Percentiles rank a stretch among this genome's conserved stretches.
Evolutionary conservation across 2,797 vertebrate species (phyloP).

Genomic region (Pseudomugil tenellus): DNA sequence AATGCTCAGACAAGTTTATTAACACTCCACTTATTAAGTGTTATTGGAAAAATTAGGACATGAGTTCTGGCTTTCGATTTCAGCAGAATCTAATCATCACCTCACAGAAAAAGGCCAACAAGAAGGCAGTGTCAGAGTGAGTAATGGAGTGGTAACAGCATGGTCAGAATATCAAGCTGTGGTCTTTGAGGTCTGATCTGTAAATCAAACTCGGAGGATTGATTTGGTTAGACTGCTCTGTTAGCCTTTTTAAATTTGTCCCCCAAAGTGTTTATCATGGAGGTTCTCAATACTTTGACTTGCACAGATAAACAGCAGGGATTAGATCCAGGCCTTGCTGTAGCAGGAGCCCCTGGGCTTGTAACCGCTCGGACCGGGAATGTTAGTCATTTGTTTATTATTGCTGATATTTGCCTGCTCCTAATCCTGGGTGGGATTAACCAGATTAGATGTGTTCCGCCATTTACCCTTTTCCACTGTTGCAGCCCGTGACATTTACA

Average conservation of each 20-base stretch:
- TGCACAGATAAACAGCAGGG: constrained; percentile 76
- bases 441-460: constrained; percentile 57
- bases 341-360: constrained; percentile 59
- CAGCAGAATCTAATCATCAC: constrained; percentile 21
- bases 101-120: constrained; percentile 16
- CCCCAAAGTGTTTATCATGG: constrained; percentile 64
- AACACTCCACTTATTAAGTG: neutral
- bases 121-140: constrained; percentile 29
- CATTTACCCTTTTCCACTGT: constrained; percentile 66
- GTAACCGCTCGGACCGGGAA: constrained; percentile 61
- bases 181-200: constrained; percentile 38
- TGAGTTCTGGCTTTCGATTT: constrained; percentile 10
- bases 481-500: constrained; percentile 50
- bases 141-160: constrained; percentile 36
- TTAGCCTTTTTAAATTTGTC: constrained; percentile 52
- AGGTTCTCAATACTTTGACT: constrained; percentile 65
- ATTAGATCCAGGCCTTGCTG: constrained; percentile 80
- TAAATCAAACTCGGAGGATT: constrained; percentile 59
- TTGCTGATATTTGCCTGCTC: constrained; percentile 67
- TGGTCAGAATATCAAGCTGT: constrained; percentile 16
- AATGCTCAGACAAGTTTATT: neutral
- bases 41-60: constrained; percentile 2
- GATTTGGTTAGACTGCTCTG: constrained; percentile 39
- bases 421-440: constrained; percentile 73
- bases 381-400: constrained; percentile 80